Evolutionary conservation across 1,140 invertebrate species (phyloP).

Genomic region (Oryctes rhinoceros): DNA sequence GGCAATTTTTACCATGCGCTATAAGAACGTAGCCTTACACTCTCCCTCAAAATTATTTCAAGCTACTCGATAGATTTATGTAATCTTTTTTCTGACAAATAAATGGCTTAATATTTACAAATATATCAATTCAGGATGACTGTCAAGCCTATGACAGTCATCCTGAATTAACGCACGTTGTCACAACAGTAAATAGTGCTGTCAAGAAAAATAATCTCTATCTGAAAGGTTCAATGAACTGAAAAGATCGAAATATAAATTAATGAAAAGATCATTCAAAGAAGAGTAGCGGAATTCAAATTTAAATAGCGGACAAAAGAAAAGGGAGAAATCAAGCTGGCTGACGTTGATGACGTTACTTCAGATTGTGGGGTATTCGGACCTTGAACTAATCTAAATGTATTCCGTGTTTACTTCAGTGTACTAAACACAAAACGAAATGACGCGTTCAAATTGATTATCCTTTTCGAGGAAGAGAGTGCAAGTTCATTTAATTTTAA

Average conservation of each 20-base stretch:
- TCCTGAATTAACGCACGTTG: too few species aligned
- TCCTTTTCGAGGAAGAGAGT: background rate
- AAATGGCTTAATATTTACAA: too few species aligned
- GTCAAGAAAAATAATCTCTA: too few species aligned
- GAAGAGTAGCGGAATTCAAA: background rate
- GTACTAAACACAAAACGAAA: slow-evolving; percentile 31
- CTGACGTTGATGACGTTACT: slow-evolving; percentile 11
- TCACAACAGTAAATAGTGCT: too few species aligned
- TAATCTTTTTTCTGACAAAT: too few species aligned
- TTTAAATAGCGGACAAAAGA: background rate
- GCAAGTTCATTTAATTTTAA: slow-evolving; percentile 18
- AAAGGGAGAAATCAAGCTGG: slow-evolving; percentile 8
- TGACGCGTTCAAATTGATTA: slow-evolving; percentile 43
- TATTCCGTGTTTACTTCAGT: slow-evolving; percentile 36
- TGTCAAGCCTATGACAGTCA: too few species aligned
- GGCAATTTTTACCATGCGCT: too few species aligned
- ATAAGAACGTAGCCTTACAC: too few species aligned
- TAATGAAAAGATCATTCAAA: slow-evolving; percentile 26
- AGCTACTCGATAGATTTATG: too few species aligned
- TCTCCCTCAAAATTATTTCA: too few species aligned
- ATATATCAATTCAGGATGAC: too few species aligned
- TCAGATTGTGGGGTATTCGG: background rate
- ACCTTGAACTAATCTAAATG: background rate
- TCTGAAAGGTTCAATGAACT: slow-evolving; percentile 52
- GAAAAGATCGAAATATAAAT: background rate